phyloP scores from a whole-genome alignment of 1,140 invertebrate species.

The Pseudomyrmex gracilis region DNA sequence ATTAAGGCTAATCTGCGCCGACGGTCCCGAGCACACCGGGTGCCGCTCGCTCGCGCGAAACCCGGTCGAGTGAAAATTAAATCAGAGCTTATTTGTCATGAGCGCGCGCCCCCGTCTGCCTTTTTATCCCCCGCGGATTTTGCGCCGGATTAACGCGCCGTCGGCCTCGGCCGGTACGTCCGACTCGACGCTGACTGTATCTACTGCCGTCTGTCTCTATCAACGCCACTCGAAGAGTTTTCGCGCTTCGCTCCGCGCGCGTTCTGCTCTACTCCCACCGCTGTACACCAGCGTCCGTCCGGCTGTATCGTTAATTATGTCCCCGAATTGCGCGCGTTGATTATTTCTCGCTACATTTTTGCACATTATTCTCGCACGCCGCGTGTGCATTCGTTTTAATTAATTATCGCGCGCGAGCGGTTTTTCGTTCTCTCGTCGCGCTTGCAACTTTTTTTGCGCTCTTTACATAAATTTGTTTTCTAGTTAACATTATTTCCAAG shows the following conservation, averaged over 20 bases:
- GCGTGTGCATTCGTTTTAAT: slow-evolving; percentile 33
- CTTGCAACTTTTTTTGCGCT: not conserved
- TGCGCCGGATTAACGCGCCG: slow-evolving; percentile 74
- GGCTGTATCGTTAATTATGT: slow-evolving; percentile 53
- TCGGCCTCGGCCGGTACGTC: slow-evolving; percentile 67
- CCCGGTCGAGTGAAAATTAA: slow-evolving; percentile 80
- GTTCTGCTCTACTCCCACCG: not conserved
- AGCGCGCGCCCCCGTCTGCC: slow-evolving; percentile 72
- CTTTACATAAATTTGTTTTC: not conserved
- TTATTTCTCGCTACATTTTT: slow-evolving; percentile 54
- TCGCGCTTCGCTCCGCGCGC: not conserved
- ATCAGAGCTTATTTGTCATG: slow-evolving; percentile 81
- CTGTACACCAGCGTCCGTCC: not conserved
- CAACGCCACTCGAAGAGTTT: slow-evolving; percentile 53
- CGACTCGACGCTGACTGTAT: slow-evolving; percentile 66
- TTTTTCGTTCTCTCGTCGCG: not conserved
- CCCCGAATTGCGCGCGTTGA: slow-evolving; percentile 42
- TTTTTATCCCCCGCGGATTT: slow-evolving; percentile 73
- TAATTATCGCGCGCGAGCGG: slow-evolving; percentile 13
- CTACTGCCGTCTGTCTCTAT: slow-evolving; percentile 65
- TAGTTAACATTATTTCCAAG: not conserved
- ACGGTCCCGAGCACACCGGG: slow-evolving; percentile 66
- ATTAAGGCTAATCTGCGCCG: slow-evolving; percentile 80
- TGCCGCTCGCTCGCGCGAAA: slow-evolving; percentile 63
- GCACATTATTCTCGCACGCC: not conserved